A percentile compares a stretch with the other conserved stretches of the same genome.
These are phyloP conservation scores for Rhopalosiphum maidis DNA, from an alignment of 1,140 invertebrate species.

Conservation along the genomic window DNA sequence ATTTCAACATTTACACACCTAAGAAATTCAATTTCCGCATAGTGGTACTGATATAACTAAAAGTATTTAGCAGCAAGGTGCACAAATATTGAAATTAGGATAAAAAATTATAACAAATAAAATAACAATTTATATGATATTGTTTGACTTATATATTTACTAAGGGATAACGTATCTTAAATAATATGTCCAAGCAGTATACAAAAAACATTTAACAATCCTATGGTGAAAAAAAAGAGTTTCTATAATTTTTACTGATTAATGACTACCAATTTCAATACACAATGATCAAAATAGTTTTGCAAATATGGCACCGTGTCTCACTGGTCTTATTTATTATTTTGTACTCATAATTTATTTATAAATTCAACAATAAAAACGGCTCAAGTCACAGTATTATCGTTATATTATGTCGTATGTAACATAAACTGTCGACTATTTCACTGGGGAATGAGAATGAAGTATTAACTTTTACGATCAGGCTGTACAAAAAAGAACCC, in stretches of 20 bases:
- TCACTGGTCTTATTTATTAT: neutral
- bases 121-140: no score
- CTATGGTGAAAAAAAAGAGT: neutral
- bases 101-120: no score
- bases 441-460: slow-evolving; percentile 32
- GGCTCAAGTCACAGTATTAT: slow-evolving; percentile 17
- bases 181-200: neutral
- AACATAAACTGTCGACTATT: neutral
- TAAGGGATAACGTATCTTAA: no score
- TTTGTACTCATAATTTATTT: neutral
- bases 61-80: no score
- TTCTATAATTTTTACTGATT: neutral
- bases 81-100: no score
- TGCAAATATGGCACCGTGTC: neutral
- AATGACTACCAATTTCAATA: neutral
- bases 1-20: no score
- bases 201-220: neutral
- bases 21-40: no score
- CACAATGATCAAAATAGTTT: neutral
- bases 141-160: no score
- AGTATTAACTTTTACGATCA: slow-evolving; percentile 46
- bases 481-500: neutral
- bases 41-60: no score
- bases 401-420: neutral
- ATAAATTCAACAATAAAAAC: neutral